Conservation (phyloP, 1,140 invertebrate species). For the Drosophila tropicalis region DNA sequence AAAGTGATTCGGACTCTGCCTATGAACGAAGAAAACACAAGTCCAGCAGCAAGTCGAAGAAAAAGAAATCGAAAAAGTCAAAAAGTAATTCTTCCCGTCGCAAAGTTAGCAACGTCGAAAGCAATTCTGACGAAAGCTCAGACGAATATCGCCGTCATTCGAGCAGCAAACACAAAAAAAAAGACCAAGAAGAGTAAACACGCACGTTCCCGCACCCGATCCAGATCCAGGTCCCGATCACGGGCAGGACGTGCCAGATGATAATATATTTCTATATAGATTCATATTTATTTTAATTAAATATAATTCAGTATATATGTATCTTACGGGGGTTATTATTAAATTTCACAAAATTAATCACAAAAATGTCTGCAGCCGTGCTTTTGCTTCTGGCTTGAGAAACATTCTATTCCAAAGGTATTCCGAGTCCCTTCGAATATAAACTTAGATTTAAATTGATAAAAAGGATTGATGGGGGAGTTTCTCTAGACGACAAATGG, state of each 20-base stretch:
- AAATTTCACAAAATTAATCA: conserved; percentile 78
- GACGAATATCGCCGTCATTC: conserved; percentile 42
- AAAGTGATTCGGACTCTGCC: conserved; percentile 70
- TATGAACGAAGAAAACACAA: conserved; percentile 68
- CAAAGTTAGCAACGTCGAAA: conserved; percentile 33
- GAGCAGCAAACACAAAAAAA: conserved; percentile 77
- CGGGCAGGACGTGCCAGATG: background rate
- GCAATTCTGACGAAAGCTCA: conserved; percentile 38
- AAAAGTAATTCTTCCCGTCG: conserved; percentile 51
- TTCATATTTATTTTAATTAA: conserved; percentile 64
- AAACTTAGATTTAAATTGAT: conserved; percentile 44
- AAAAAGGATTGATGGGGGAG: conserved; percentile 15
- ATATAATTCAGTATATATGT: conserved; percentile 61
- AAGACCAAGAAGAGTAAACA: conserved; percentile 81
- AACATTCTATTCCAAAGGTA: conserved; percentile 7
- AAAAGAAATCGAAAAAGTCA: conserved; percentile 67
- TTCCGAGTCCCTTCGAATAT: conserved; percentile 28
- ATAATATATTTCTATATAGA: conserved; percentile 9
- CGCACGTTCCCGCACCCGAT: conserved; percentile 66
- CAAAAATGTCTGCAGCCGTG: conserved; percentile 61
- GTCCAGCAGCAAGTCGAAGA: conserved; percentile 54
- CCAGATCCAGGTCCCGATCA: conserved; percentile 71
- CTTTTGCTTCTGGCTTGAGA: conserved; percentile 33
- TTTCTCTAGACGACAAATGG: conserved; percentile 21
- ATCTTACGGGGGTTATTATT: conserved; percentile 68